Conservation (phyloP, 1,140 invertebrate genomes). For the Micrasema minimum region DNA sequence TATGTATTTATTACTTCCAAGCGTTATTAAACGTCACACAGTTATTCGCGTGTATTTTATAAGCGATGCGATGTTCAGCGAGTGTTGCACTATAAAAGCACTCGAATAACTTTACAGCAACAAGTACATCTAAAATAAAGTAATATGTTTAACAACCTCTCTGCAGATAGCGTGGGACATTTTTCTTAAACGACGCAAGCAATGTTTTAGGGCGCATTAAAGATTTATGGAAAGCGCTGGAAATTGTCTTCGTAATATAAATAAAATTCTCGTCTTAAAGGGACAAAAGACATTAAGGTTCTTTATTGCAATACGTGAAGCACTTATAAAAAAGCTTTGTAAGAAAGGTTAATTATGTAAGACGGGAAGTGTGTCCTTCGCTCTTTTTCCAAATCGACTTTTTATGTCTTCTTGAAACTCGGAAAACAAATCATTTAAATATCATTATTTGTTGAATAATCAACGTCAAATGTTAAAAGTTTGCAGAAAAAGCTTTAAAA, state of each 20-base stretch:
- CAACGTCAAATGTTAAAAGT: conserved; percentile 4
- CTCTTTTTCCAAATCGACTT: background rate
- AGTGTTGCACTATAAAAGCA: too few relatives aligned
- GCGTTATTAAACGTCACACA: too few relatives aligned
- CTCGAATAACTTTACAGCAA: too few relatives aligned
- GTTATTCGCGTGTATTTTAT: too few relatives aligned
- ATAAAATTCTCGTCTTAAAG: conserved; percentile 21
- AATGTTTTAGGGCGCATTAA: background rate
- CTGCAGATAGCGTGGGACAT: too few relatives aligned
- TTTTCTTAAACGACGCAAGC: too few relatives aligned
- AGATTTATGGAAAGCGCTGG: conserved; percentile 17
- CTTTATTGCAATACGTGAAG: conserved; percentile 17
- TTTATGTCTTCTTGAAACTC: too few relatives aligned
- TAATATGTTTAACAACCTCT: too few relatives aligned
- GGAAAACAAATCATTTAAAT: conserved; percentile 8
- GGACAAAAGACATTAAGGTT: conserved; percentile 2
- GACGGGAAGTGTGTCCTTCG: background rate
- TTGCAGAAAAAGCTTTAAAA: conserved; percentile 13
- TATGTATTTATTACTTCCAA: too few relatives aligned
- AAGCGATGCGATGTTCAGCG: too few relatives aligned
- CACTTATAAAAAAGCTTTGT: conserved; percentile 13
- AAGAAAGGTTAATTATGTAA: conserved; percentile 24
- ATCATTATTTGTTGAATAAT: conserved; percentile 12
- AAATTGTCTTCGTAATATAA: conserved; percentile 15
- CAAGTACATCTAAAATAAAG: too few relatives aligned